Percentiles rank a stretch among this genome's conserved stretches.
These are phyloP conservation scores for Eutolmus rufibarbis DNA, from an alignment of 2,888 invertebrate species.

Conservation along the genomic window DNA sequence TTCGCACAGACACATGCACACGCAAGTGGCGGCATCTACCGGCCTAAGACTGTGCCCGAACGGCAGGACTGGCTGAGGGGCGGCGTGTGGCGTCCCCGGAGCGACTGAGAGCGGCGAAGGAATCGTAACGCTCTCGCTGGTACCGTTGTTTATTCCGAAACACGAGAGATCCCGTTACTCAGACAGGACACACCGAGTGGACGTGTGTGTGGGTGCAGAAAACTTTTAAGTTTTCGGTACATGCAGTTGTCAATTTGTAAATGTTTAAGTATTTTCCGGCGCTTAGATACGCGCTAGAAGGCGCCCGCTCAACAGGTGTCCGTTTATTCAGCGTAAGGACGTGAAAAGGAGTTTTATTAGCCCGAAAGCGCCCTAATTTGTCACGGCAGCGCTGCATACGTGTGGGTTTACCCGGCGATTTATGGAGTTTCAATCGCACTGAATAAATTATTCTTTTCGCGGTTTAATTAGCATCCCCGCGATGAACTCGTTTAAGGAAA, in stretches of 20 bases:
- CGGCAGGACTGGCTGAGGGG: background rate
- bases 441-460: slow-evolving; percentile 7
- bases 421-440: slow-evolving; percentile 18
- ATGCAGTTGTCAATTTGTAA: slow-evolving; percentile 39
- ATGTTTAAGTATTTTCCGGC: slow-evolving; percentile 38
- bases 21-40: background rate
- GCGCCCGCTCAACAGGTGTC: slow-evolving; percentile 19
- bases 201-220: slow-evolving; percentile 6
- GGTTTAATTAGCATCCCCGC: background rate
- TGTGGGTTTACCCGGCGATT: background rate
- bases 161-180: background rate
- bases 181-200: background rate
- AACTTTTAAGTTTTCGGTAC: slow-evolving; percentile 34
- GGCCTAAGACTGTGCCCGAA: background rate
- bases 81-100: background rate
- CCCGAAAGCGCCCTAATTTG: slow-evolving; percentile 31
- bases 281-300: slow-evolving; percentile 31
- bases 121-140: background rate
- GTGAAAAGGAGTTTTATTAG: slow-evolving; percentile 36
- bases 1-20: background rate
- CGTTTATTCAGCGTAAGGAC: slow-evolving; percentile 26
- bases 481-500: background rate
- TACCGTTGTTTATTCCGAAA: slow-evolving; percentile 17
- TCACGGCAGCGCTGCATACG: slow-evolving; percentile 1
- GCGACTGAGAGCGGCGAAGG: background rate